Conservation (phyloP, 2,113 vertebrate species). For the Steatornis caripensis region DNA sequence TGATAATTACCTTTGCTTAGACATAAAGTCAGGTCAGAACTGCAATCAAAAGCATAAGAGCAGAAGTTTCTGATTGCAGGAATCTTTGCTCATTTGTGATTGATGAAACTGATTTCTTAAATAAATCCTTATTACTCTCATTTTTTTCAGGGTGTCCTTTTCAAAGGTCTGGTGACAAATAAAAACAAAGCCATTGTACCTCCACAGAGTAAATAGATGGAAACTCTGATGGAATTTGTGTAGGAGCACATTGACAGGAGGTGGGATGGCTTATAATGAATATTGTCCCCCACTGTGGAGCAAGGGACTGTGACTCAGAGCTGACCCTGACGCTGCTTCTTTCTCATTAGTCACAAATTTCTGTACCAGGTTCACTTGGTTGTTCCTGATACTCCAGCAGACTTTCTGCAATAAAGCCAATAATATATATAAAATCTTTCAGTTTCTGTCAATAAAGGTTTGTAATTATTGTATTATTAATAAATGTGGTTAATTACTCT, state of each 20-base stretch:
- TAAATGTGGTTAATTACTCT: not conserved
- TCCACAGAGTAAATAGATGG: not conserved
- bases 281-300: not conserved
- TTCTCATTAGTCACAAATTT: not conserved
- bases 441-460: not conserved
- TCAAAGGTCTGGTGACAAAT: not conserved
- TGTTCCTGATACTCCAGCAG: not conserved
- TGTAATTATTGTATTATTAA: too few relatives aligned
- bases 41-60: not conserved
- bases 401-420: not conserved
- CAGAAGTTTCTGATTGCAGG: not conserved
- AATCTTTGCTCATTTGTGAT: not conserved
- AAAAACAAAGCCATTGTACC: not conserved
- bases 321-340: not conserved
- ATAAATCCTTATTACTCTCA: not conserved
- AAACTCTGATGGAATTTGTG: not conserved
- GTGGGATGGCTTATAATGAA: not conserved
- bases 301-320: not conserved
- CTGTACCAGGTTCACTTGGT: not conserved
- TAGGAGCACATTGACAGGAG: not conserved
- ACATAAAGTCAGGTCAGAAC: not conserved
- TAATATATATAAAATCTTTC: not conserved
- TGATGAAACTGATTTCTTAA: not conserved
- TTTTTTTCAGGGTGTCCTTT: not conserved
- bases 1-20: not conserved